Percentiles rank a stretch among this genome's conserved stretches.
Evolutionary conservation across 2,888 invertebrate species (phyloP).

Genomic region (Cheiracanthium punctorium): DNA sequence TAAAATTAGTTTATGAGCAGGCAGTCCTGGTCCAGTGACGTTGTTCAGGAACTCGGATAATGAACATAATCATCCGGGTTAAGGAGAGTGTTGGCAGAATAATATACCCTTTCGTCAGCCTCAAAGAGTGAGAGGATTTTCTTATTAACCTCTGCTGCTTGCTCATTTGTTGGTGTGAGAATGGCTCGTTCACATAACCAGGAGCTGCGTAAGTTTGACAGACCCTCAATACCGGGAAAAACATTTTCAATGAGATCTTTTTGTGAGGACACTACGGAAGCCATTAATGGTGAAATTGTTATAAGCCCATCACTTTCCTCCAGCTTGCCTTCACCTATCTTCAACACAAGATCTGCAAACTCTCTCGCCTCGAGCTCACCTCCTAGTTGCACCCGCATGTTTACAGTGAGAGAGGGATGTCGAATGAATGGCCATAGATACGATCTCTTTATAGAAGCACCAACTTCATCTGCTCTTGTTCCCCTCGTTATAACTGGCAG

Average conservation of each 20-base stretch:
- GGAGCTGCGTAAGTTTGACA: not conserved
- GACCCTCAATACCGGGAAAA: not conserved
- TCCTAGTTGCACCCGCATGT: slow-evolving; percentile 64
- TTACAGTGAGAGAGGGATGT: slow-evolving; percentile 23
- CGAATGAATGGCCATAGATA: slow-evolving; percentile 28
- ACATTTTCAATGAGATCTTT: not conserved
- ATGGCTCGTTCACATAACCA: not conserved
- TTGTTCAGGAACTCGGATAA: not conserved
- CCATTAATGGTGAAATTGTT: not conserved
- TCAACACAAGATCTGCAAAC: slow-evolving; percentile 44
- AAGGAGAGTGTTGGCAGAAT: not conserved
- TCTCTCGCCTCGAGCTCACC: slow-evolving; percentile 22
- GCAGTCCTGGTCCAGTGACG: not conserved
- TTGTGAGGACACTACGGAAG: not conserved
- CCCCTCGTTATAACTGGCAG: not conserved
- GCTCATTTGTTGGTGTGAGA: not conserved
- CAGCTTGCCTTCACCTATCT: slow-evolving; percentile 9
- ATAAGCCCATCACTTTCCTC: no score
- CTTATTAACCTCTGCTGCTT: not conserved
- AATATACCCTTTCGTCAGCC: not conserved
- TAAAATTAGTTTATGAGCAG: not conserved
- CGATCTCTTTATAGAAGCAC: slow-evolving; percentile 16
- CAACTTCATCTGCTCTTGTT: slow-evolving; percentile 10
- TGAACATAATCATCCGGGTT: not conserved
- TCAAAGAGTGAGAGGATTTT: not conserved